These are phyloP conservation scores for Acropternis orthonyx DNA, from an alignment of 2,797 vertebrate species.

Conservation along the genomic window DNA sequence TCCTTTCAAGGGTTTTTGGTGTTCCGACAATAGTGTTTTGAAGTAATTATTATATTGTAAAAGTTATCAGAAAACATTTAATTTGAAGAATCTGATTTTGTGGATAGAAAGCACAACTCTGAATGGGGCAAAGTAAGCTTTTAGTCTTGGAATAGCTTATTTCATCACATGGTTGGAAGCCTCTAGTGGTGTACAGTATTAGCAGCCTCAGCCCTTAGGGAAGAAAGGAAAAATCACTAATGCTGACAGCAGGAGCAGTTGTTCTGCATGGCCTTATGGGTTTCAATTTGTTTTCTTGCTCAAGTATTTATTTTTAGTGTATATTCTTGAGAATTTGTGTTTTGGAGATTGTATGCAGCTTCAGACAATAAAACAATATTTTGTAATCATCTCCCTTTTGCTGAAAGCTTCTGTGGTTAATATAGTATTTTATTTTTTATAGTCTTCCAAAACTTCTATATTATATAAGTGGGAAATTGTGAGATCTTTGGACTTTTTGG, in stretches of 20 bases:
- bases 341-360: not conserved
- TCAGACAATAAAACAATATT: not conserved
- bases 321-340: not conserved
- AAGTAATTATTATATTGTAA: not conserved
- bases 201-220: not conserved
- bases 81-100: not conserved
- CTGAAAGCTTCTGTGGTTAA: not conserved
- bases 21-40: not conserved
- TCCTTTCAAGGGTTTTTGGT: not conserved
- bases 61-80: not conserved
- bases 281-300: not conserved
- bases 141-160: not conserved
- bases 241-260: not conserved
- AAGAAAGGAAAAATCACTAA: not conserved
- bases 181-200: not conserved
- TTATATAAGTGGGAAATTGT: not conserved
- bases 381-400: not conserved
- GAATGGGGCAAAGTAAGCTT: not conserved
- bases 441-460: not conserved
- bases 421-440: not conserved
- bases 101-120: not conserved
- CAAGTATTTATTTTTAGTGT: not conserved
- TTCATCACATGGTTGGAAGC: not conserved
- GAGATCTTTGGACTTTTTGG: not conserved
- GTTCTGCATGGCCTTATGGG: not conserved